Evolutionary conservation across 1,140 invertebrate species (phyloP).

Genomic region (Neodiprion fabricii): DNA sequence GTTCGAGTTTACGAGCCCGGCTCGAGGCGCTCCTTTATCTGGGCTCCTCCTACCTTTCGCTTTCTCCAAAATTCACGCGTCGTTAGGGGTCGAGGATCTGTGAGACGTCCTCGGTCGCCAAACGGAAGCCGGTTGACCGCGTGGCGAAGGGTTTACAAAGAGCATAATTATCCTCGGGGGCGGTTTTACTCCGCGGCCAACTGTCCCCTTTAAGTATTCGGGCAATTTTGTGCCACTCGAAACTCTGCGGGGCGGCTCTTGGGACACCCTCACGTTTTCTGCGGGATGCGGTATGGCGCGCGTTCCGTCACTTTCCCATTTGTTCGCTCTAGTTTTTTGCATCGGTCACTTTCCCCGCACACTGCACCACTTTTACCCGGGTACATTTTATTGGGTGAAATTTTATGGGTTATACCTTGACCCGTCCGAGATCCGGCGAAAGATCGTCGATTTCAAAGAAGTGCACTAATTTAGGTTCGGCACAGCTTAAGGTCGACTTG

Average conservation of each 20-base stretch:
- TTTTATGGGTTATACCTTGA: slow-evolving; percentile 1
- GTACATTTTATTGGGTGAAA: background rate
- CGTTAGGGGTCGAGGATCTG: background rate
- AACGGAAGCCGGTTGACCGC: background rate
- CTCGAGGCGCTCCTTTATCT: background rate
- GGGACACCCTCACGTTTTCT: background rate
- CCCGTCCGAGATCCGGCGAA: background rate
- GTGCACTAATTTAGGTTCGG: background rate
- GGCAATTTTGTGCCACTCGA: background rate
- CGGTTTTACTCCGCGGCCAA: background rate
- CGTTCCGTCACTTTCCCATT: no score
- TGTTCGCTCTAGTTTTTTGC: background rate
- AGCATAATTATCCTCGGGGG: background rate
- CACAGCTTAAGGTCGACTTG: no score
- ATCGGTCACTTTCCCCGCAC: background rate
- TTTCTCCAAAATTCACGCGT: background rate
- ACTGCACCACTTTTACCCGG: background rate
- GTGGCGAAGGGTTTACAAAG: slow-evolving; percentile 1
- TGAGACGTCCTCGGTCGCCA: background rate
- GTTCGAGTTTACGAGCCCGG: background rate
- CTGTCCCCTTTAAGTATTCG: background rate
- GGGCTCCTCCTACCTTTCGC: background rate
- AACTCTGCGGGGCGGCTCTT: background rate
- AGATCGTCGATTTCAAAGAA: background rate
- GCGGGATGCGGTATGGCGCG: no score